A percentile compares a stretch with the other conserved stretches of the same genome.
phyloP scores from a whole-genome alignment of 2,797 vertebrate species.

The Siniperca obscura region DNA sequence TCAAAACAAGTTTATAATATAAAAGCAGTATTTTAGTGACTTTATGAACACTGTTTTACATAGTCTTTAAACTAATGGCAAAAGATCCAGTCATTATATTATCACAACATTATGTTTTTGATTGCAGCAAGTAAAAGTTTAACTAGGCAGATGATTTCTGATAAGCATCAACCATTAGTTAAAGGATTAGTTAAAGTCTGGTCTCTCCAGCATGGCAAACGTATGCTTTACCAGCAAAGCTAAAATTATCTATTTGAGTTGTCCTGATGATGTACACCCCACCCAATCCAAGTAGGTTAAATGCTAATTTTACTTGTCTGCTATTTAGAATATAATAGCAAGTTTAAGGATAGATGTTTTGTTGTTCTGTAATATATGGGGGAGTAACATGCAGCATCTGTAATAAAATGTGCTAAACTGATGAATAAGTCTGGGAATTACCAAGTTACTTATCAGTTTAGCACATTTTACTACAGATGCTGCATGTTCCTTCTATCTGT shows the following conservation, averaged over 20 bases:
- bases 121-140: not conserved
- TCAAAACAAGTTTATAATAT: not conserved
- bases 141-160: not conserved
- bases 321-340: not conserved
- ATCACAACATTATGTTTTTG: not conserved
- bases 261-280: not conserved
- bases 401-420: conserved; percentile 53
- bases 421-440: conserved; percentile 38
- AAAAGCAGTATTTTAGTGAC: not conserved
- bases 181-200: not conserved
- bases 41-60: not conserved
- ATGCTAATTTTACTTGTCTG: conserved; percentile 16
- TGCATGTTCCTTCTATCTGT: conserved; percentile 4
- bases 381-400: conserved; percentile 15
- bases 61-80: not conserved
- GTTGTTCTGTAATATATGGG: not conserved
- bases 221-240: not conserved
- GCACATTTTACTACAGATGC: too few relatives aligned
- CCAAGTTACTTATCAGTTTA: too few relatives aligned
- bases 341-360: not conserved
- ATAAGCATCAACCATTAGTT: not conserved
- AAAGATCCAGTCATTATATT: not conserved
- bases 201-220: not conserved
- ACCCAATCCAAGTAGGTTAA: not conserved
- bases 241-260: not conserved